These are phyloP conservation scores for Nothobranchius kuhntae DNA, from an alignment of 2,113 vertebrate species.

Conservation along the genomic window DNA sequence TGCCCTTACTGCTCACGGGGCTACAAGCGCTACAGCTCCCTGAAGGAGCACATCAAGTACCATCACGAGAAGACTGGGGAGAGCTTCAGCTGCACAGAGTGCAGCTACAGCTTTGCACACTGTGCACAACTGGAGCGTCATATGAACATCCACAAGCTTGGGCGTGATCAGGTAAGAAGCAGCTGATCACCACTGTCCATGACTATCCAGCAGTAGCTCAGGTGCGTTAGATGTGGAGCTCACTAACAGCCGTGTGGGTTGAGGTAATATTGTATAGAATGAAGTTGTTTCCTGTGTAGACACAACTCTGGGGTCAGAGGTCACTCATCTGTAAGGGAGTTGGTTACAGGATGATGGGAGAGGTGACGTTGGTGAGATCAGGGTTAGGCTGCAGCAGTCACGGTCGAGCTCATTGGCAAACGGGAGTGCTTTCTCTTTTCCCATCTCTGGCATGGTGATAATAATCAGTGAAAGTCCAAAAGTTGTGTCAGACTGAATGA, in stretches of 20 bases:
- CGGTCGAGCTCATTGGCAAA: no score
- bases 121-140: constrained; percentile 95
- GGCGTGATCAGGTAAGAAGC: constrained; percentile 87
- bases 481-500: constrained; percentile 42
- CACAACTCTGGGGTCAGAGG: no score
- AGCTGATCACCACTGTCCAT: constrained; percentile 9
- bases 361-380: no score
- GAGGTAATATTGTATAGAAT: no score
- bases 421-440: no score
- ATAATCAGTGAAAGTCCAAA: constrained; percentile 57
- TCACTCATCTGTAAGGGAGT: no score
- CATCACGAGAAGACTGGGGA: constrained; percentile 97
- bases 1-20: constrained; percentile 96
- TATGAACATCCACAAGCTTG: constrained; percentile 92
- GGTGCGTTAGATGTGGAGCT: no score
- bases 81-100: constrained; percentile 95
- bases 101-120: constrained; percentile 96
- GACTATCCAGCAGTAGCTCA: no score
- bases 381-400: no score
- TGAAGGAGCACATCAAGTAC: constrained; percentile 99
- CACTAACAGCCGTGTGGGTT: no score
- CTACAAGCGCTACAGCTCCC: constrained; percentile 97
- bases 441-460: not conserved
- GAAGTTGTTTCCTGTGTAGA: no score
- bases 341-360: no score